These are phyloP conservation scores for Epinotia bilunana DNA, from an alignment of 2,888 invertebrate species.

Conservation along the genomic window DNA sequence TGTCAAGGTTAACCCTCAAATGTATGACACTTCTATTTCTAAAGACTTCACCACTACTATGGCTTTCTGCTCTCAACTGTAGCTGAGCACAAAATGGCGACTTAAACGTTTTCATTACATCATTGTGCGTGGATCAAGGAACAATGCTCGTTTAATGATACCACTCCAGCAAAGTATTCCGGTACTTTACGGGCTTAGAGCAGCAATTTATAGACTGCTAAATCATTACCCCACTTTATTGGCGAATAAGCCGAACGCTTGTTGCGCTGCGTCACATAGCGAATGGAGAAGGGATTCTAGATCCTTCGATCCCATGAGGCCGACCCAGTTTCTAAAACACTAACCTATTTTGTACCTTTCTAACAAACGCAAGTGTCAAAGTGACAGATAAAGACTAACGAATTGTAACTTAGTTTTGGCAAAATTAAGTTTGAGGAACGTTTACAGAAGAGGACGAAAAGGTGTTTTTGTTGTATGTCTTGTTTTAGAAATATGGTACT, in stretches of 20 bases:
- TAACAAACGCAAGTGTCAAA: too few relatives aligned
- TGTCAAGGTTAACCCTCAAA: background rate
- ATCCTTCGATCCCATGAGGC: background rate
- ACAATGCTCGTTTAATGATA: conserved; percentile 27
- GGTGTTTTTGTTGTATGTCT: too few relatives aligned
- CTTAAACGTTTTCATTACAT: conserved; percentile 30
- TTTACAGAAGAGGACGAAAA: too few relatives aligned
- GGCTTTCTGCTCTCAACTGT: background rate
- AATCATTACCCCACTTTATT: conserved; percentile 17
- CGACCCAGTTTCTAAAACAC: background rate
- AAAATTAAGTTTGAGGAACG: too few relatives aligned
- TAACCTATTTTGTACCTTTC: too few relatives aligned
- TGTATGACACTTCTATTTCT: background rate
- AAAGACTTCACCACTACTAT: background rate
- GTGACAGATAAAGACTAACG: too few relatives aligned
- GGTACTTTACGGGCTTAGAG: conserved; percentile 19
- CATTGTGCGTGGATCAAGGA: conserved; percentile 21
- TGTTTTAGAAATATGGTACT: too few relatives aligned
- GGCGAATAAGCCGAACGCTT: conserved; percentile 8
- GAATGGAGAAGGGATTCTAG: background rate
- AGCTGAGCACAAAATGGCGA: conserved; percentile 9
- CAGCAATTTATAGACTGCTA: conserved; percentile 28
- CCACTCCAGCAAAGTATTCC: conserved; percentile 27
- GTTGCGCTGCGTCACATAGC: conserved; percentile 1
- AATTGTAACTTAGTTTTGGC: too few relatives aligned